Evolutionary conservation across 1,140 invertebrate genomes (phyloP).

Genomic region (Octopus bimaculoides): DNA sequence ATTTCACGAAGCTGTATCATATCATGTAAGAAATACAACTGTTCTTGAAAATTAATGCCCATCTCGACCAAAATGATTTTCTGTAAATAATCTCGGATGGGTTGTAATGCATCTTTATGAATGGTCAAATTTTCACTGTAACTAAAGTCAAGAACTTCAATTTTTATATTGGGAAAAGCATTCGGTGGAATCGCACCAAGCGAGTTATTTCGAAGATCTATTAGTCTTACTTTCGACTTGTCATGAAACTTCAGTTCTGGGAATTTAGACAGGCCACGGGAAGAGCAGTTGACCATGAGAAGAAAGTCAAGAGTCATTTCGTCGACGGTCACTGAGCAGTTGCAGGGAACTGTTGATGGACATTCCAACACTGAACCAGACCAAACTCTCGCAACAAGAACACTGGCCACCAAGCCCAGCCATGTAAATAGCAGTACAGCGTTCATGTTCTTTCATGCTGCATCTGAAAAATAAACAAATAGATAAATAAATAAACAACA

Average conservation of each 20-base stretch:
- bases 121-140: not conserved
- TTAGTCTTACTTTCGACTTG: not conserved
- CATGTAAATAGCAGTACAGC: not conserved
- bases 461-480: not conserved
- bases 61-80: not conserved
- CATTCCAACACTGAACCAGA: not conserved
- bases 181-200: not conserved
- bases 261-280: not conserved
- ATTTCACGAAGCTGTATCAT: not conserved
- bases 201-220: not conserved
- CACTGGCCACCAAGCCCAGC: not conserved
- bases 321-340: conserved; percentile 2
- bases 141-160: not conserved
- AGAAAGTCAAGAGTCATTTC: not conserved
- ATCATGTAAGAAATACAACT: not conserved
- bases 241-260: not conserved
- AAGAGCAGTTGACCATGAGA: conserved; percentile 7
- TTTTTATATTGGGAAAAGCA: not conserved
- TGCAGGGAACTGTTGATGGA: not conserved
- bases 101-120: not conserved
- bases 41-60: not conserved
- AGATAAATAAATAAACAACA: not conserved
- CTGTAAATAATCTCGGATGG: not conserved
- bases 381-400: not conserved
- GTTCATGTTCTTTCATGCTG: not conserved